Base-by-base conservation (phyloP, 2,888 invertebrate species). In the Crocallis elinguaria region DNA sequence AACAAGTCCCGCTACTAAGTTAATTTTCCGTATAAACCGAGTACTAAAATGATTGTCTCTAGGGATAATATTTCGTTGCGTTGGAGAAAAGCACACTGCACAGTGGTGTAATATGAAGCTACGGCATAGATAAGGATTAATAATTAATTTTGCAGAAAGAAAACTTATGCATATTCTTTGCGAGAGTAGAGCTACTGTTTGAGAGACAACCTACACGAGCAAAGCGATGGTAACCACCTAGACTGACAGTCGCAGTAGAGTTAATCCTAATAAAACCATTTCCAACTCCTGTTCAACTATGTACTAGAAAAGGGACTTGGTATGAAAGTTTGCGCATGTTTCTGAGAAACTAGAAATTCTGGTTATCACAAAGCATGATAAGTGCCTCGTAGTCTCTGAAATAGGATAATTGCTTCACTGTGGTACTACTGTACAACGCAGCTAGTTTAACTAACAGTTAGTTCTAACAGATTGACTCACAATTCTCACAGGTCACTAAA, bases 401-500 rank as follows among this genome's bases (percentile, higher is more conserved):
- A 27, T n/a, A 9, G 4, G 9, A 2, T n/a, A 2, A 4, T 29
- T 11, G 11, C 29, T 29, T 32, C 8, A 32, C 32, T 32, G 32
- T 14, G 32, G 14, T 13, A 11, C 8, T 25, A 4, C 17, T 9
- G 14, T n/a, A 11, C 9, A 27, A 64, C 65, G 69, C 71, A 66
- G 51, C 55, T 60, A 53, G 65, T 65, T 66, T 74, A 74, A 74
- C 73, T 71, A 73, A 64, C 71, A 66, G 51, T 53, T 60, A 53
- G 65, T 65, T 66, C 73, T 71, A 73, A 64, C 66, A 68, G 75
- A 76, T 79, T 77, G 73, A 78, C 75, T 78, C 62, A 52, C 67
- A 54, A 68, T 61, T 33, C 33, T 8, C 21, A n/a, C n/a, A n/a
- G n/a, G n/a, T n/a, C n/a, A n/a, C n/a, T n/a, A n/a, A n/a, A n/a